Base-by-base conservation (phyloP, 2,888 invertebrate species). In the Callyntrura guangdongensis region DNA sequence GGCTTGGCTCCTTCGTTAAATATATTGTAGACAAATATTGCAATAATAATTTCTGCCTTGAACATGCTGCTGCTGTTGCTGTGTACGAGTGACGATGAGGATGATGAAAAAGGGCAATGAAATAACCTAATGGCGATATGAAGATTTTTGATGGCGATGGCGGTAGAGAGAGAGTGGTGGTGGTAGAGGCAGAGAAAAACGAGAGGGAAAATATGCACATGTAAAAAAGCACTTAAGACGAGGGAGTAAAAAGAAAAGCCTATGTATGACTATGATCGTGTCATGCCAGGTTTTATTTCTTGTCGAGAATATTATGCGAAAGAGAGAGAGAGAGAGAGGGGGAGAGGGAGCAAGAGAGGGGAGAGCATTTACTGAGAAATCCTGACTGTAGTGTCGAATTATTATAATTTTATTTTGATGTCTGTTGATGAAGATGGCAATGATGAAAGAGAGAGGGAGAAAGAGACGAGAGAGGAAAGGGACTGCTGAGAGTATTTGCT, bases 221-320 rank as follows among this genome's bases (percentile, higher is more conserved):
- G 79, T 79, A 79, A 79, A 79, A 79, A 53, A 74, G 9, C 79
- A 79, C 56, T 79, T 79, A 79, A 79, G 25, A n/a, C 53, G 56
- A 79, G 22, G 14, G 53, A 22, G 79, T 14, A 79, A 9, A 27
- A 56, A 79, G 72, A 3, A 17, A 72, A 47, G 20, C 36, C 14
- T 20, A 4, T 12, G 9, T 20, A 5, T 45, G n/a, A 1, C 20
- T 20, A 72, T 69, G 69, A 64, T 1, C 22, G 9, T 45, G 36
- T 12, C 74, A 22, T 49, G 49, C 20, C 49, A 25, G 22, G 79
- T 14, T 22, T 25, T 22, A 25, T 56, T 27, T 17, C 53, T 9
- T 25, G 14, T 8, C 53, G 56, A 25, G 56, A 20, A 22, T 0
- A 61, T 0, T 61, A 11, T 61, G 22, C n/a, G n/a, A n/a, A n/a